phyloP scores from a whole-genome alignment of 2,888 invertebrate genomes.

The Lordiphosa fenestrarum region DNA sequence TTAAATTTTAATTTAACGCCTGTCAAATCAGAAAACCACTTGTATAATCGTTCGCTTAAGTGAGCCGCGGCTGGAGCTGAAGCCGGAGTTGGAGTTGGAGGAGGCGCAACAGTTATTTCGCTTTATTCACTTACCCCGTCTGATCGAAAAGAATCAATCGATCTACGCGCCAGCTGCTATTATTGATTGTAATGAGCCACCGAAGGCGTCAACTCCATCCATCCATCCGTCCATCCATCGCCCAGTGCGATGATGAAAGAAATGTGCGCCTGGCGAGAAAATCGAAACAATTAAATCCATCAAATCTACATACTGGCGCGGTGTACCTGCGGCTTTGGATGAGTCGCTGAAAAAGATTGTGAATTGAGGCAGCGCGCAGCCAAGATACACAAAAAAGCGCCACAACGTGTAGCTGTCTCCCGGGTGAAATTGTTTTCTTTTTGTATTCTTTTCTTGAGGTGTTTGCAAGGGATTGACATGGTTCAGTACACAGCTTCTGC shows the following conservation, averaged over 20 bases:
- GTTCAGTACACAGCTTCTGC: conserved; percentile 56
- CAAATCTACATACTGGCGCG: conserved; percentile 48
- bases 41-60: conserved; percentile 72
- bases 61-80: conserved; percentile 14
- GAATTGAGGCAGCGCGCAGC: background rate
- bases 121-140: conserved; percentile 37
- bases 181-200: conserved; percentile 76
- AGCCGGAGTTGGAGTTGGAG: background rate
- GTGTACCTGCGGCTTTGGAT: conserved; percentile 66
- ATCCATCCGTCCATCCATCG: conserved; percentile 13
- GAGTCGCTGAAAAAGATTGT: conserved; percentile 59
- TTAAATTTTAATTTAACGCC: conserved; percentile 77
- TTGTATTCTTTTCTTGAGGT: background rate
- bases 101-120: conserved; percentile 43
- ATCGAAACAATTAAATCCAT: conserved; percentile 65
- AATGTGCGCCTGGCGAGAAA: conserved; percentile 25
- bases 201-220: conserved; percentile 70
- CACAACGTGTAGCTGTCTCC: conserved; percentile 1
- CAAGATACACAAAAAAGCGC: background rate
- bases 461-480: too few relatives aligned
- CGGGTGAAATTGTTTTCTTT: conserved; percentile 2
- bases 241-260: conserved; percentile 24
- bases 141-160: conserved; percentile 58
- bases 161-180: conserved; percentile 46
- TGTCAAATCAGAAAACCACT: conserved; percentile 77